A percentile compares a stretch with the other conserved stretches of the same genome.
phyloP scores from a whole-genome alignment of 30 jellyfish, hydroid and myxozoan genomes.

The Sanderia malayensis region DNA sequence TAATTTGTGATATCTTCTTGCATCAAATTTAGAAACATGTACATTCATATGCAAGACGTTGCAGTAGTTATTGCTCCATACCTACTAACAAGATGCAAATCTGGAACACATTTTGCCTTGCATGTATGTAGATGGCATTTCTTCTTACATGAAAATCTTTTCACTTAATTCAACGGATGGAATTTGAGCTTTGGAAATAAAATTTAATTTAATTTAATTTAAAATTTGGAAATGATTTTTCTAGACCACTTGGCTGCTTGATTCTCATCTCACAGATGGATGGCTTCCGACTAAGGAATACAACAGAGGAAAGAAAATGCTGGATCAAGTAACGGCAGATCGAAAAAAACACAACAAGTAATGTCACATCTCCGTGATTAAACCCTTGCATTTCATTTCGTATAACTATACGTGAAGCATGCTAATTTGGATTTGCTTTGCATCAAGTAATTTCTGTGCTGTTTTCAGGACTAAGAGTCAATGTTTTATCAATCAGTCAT shows the following conservation, averaged over 20 bases:
- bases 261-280: slow-evolving; percentile 81
- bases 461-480: slow-evolving; percentile 26
- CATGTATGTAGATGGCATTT: slow-evolving; percentile 32
- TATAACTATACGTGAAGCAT: too few relatives aligned
- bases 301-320: slow-evolving; percentile 65
- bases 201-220: too few relatives aligned
- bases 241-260: slow-evolving; percentile 91
- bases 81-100: slow-evolving; percentile 63
- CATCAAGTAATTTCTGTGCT: too few relatives aligned
- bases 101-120: slow-evolving; percentile 74
- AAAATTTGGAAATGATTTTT: too few relatives aligned
- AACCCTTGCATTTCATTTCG: too few relatives aligned
- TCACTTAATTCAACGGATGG: too few relatives aligned
- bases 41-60: slow-evolving; percentile 90
- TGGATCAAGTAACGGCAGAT: slow-evolving; percentile 80
- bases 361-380: too few relatives aligned
- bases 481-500: slow-evolving; percentile 39
- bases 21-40: slow-evolving; percentile 62
- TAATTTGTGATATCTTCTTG: too few relatives aligned
- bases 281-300: slow-evolving; percentile 76
- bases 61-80: slow-evolving; percentile 72
- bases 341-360: slow-evolving; percentile 49
- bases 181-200: too few relatives aligned
- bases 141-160: background rate
- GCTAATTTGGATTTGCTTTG: too few relatives aligned